Conservation (phyloP, 1,140 invertebrate genomes). For the Chrysoperla carnea region DNA sequence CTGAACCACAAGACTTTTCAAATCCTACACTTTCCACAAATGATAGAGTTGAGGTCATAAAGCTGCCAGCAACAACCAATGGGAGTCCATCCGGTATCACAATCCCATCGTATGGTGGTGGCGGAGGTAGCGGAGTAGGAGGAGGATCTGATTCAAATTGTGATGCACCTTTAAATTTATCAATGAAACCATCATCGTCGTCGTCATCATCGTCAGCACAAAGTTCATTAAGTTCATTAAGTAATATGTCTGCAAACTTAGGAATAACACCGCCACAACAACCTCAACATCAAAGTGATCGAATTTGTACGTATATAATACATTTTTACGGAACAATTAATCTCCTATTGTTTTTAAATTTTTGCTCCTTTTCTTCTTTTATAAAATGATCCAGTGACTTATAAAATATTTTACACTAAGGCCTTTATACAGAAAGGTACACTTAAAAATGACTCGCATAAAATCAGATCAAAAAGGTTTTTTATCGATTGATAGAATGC, state of each 20-base stretch:
- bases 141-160: constrained; percentile 29
- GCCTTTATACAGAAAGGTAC: too few relatives aligned
- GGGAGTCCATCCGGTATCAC: constrained; percentile 18
- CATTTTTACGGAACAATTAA: too few relatives aligned
- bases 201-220: constrained; percentile 21
- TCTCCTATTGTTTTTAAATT: too few relatives aligned
- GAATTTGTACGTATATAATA: constrained; percentile 27
- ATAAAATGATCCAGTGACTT: too few relatives aligned
- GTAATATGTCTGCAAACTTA: constrained; percentile 28
- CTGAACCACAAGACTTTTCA: background rate
- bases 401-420: too few relatives aligned
- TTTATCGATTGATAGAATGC: too few relatives aligned
- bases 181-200: constrained; percentile 47
- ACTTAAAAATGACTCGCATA: too few relatives aligned
- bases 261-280: constrained; percentile 22
- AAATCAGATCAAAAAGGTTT: too few relatives aligned
- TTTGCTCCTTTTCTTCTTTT: too few relatives aligned
- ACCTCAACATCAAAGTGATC: constrained; percentile 20
- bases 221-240: constrained; percentile 31
- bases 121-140: constrained; percentile 4
- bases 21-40: constrained; percentile 10
- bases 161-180: constrained; percentile 64
- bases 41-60: constrained; percentile 60
- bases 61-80: constrained; percentile 39
- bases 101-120: constrained; percentile 17